Evolutionary conservation across 2,888 invertebrate genomes (phyloP).

Genomic region (Pristionchus mayeri): DNA sequence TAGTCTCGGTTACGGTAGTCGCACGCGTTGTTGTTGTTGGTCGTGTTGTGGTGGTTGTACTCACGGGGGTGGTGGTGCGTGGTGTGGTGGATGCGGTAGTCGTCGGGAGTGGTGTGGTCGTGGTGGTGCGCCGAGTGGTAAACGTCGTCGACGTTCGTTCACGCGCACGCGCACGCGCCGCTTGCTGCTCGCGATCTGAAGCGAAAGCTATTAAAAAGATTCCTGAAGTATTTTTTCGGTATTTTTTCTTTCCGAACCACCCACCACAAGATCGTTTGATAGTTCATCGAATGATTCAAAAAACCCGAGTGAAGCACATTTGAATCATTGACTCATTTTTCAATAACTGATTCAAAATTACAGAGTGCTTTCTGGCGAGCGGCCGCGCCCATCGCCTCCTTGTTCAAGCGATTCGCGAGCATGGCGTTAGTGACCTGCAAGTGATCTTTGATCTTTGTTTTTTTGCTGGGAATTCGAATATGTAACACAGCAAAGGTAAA

Average conservation of each 20-base stretch:
- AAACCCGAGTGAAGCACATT: too few species aligned
- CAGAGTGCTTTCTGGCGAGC: conserved; percentile 30
- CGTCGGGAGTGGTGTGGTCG: conserved; percentile 20
- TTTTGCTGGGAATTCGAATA: too few species aligned
- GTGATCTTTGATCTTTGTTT: background rate
- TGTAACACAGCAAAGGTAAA: too few species aligned
- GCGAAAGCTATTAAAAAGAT: background rate
- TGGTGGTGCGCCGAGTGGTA: conserved; percentile 10
- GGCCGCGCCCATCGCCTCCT: conserved; percentile 3
- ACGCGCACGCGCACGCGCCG: conserved; percentile 10
- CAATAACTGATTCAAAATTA: conserved; percentile 8
- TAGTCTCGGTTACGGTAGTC: conserved; percentile 40
- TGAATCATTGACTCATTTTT: too few species aligned
- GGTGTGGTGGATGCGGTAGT: conserved; percentile 49
- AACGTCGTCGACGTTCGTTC: conserved; percentile 16
- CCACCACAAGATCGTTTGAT: too few species aligned
- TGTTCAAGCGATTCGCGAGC: conserved; percentile 1
- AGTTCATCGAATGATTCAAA: too few species aligned
- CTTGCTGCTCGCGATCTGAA: conserved; percentile 37
- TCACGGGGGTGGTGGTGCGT: conserved; percentile 35
- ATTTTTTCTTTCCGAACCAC: too few species aligned
- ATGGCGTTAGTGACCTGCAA: conserved; percentile 37
- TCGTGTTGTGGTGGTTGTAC: conserved; percentile 27
- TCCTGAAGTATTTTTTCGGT: too few species aligned
- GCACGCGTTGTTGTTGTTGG: conserved; percentile 39